Base-by-base conservation (phyloP, 2,797 vertebrate species). In the Centropyge bicolor region DNA sequence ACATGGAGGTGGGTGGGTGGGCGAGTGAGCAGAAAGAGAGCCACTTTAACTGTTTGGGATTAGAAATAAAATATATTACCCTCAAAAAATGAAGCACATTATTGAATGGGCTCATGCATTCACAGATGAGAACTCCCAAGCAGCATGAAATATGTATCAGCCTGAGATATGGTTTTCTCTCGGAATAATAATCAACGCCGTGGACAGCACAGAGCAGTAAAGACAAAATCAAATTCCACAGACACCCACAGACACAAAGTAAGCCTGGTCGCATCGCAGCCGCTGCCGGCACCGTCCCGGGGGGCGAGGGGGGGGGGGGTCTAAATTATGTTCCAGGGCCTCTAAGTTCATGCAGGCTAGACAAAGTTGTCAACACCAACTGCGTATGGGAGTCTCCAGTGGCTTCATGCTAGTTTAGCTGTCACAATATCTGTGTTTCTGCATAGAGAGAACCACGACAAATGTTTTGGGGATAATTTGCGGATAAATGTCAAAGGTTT, bases 121-220 rank as follows among this genome's bases (percentile, higher is more conserved):
- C 73, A 85, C 86, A 90, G 78, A 91, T 87, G 88, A 88, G 86
- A 83, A 81, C 74, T 87, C 72, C 69, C 81, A 78, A 87, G 80
- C 81, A 76, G 66, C 84, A 89, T 92, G 86, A 93, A 90, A 93
- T 91, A 93, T 92, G 90, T 85, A 91, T 91, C 88, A 92, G 80
- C 55, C 81, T 71, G 66, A 84, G 86, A 92, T 87, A 83, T 74
- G 78, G 81, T 75, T 85, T 86, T 86, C 89, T 78, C 74, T 85
- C 62, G 48, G 91, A 91, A 93, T 93, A 84, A 90, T 89, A 91
- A 92, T 91, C 87, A 91, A 84, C 45, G 56, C 72, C 0, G 4
- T 64, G 79, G 90, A 89, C 84, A 71, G 88, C 74, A 45, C 59
- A 27, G 78, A 75, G 68, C 75, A 36, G 71, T 76, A 73, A 81